Percentiles rank a stretch among this genome's conserved stretches.
Conservation (phyloP, 2,797 vertebrate species). For the Allobates femoralis region DNA sequence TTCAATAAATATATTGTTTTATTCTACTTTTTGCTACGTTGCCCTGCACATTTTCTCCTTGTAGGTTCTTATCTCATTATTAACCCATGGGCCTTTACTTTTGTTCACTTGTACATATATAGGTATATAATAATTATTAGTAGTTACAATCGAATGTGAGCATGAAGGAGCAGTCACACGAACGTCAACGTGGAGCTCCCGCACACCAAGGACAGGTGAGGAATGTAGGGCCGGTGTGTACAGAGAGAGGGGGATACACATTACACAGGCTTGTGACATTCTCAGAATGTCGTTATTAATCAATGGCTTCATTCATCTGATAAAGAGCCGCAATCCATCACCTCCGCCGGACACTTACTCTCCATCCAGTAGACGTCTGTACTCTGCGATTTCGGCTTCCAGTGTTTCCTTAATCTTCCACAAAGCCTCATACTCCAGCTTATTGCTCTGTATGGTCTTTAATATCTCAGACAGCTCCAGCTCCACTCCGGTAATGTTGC, state of each 20-base stretch:
- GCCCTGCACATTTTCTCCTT: too few species aligned
- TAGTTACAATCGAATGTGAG: not conserved
- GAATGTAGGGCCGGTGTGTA: slow-evolving; percentile 46
- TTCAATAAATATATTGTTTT: too few species aligned
- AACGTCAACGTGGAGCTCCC: slow-evolving; percentile 2
- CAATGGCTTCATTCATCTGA: slow-evolving; percentile 13
- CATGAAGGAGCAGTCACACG: slow-evolving; percentile 8
- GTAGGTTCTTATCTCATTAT: too few species aligned
- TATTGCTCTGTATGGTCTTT: slow-evolving; percentile 82
- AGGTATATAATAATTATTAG: too few species aligned
- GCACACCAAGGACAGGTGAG: slow-evolving; percentile 7
- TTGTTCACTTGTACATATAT: too few species aligned
- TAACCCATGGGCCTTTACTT: too few species aligned
- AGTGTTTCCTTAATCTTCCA: slow-evolving; percentile 83
- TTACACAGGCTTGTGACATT: slow-evolving; percentile 36
- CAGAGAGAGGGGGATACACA: slow-evolving; percentile 24
- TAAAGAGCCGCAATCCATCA: slow-evolving; percentile 10
- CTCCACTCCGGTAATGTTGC: slow-evolving; percentile 79
- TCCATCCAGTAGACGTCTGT: slow-evolving; percentile 82
- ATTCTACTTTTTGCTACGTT: too few species aligned
- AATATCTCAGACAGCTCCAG: slow-evolving; percentile 81
- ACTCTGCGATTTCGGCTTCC: slow-evolving; percentile 83
- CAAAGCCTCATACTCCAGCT: slow-evolving; percentile 82
- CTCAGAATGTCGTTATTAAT: slow-evolving; percentile 18
- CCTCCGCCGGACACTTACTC: slow-evolving; percentile 60